Percentiles rank a stretch among this genome's conserved stretches.
Conservation (phyloP, 2,113 vertebrate species). For the Bujurquina vittata region DNA sequence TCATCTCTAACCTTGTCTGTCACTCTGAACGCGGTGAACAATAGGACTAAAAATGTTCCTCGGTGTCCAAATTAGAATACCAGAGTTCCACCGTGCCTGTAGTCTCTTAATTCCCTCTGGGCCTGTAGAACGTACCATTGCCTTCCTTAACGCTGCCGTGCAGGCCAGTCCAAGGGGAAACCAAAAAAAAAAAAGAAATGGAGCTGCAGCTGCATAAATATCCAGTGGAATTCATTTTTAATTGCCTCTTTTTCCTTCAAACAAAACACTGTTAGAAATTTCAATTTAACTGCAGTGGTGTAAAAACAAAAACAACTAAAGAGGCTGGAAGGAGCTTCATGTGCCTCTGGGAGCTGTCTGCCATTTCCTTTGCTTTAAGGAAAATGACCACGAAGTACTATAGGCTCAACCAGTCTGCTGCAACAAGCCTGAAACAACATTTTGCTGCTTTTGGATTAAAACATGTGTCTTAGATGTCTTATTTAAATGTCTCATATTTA, state of each 20-base stretch:
- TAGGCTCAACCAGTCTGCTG: not conserved
- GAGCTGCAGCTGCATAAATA: slow-evolving; percentile 60
- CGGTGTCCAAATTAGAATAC: slow-evolving; percentile 6
- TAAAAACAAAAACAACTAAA: slow-evolving; percentile 39
- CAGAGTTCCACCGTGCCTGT: not conserved
- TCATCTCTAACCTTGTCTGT: slow-evolving; percentile 11
- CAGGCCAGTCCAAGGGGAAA: not conserved
- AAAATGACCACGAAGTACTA: not conserved
- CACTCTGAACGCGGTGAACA: slow-evolving; percentile 1
- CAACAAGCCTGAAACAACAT: slow-evolving; percentile 21
- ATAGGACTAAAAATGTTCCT: not conserved
- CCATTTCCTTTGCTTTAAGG: slow-evolving; percentile 20
- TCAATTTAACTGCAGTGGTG: slow-evolving; percentile 43
- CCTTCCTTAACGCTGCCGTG: not conserved
- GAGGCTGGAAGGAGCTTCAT: slow-evolving; percentile 25
- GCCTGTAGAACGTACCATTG: slow-evolving; percentile 22
- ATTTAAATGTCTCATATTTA: slow-evolving; percentile 10
- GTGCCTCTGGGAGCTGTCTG: slow-evolving; percentile 26
- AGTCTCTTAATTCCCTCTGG: not conserved
- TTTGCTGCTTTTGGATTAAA: not conserved
- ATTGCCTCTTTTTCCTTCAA: slow-evolving; percentile 48
- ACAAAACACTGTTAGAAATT: slow-evolving; percentile 32
- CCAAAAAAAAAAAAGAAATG: not conserved
- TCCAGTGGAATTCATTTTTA: slow-evolving; percentile 55
- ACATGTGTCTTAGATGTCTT: not conserved